These are phyloP conservation scores for Nesometra sesokonis DNA, from an alignment of 35 echinoderm and acorn worm species.

Conservation along the genomic window DNA sequence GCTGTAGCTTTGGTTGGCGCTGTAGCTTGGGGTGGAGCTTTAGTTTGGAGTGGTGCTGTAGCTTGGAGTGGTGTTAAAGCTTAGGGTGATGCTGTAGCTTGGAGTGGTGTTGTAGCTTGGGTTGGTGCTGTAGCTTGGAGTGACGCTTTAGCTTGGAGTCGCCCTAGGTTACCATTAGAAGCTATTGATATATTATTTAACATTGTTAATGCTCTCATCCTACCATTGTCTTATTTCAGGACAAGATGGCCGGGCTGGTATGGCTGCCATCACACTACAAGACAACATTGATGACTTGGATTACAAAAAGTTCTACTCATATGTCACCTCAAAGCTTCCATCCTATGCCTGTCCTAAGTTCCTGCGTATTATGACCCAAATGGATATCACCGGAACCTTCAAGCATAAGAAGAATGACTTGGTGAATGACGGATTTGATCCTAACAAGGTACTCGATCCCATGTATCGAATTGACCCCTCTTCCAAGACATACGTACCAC, in stretches of 20 bases:
- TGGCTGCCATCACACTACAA: constrained; percentile 23
- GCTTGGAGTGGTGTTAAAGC: too few species aligned
- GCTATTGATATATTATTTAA: too few species aligned
- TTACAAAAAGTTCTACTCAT: constrained; percentile 15
- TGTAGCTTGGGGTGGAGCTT: too few species aligned
- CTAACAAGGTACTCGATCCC: constrained; percentile 21
- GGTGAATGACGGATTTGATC: constrained; percentile 46
- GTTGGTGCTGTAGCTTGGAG: too few species aligned
- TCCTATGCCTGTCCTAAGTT: constrained; percentile 23
- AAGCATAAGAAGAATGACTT: constrained; percentile 57
- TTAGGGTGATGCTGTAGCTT: too few species aligned
- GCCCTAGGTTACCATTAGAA: not conserved
- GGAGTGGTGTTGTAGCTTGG: too few species aligned
- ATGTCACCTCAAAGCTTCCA: not conserved
- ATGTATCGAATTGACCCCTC: constrained; percentile 31
- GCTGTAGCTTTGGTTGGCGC: too few species aligned
- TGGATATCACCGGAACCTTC: constrained; percentile 52
- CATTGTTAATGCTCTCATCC: not conserved
- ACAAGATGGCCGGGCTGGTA: constrained; percentile 43
- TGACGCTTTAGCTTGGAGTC: too few species aligned
- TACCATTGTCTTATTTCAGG: constrained; percentile 6
- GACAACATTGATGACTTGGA: not conserved
- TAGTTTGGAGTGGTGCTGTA: too few species aligned
- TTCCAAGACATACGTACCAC: constrained; percentile 28
- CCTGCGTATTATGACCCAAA: constrained; percentile 13